Evolutionary conservation across 1,140 invertebrate species (phyloP).

Genomic region (Pinna nobilis): DNA sequence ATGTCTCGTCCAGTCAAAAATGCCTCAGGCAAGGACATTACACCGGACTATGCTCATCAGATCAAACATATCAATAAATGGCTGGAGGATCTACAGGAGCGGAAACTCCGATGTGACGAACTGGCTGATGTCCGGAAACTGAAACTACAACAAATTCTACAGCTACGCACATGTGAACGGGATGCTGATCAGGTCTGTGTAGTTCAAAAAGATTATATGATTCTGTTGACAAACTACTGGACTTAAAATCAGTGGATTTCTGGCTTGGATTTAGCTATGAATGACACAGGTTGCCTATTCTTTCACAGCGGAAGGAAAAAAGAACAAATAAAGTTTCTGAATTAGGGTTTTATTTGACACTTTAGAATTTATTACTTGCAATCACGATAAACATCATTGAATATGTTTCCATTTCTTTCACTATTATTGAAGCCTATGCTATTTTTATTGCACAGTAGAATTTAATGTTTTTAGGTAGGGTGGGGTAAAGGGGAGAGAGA

Average conservation of each 20-base stretch:
- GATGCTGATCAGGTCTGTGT: constrained; percentile 81
- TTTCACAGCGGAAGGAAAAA: no score
- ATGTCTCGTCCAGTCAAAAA: constrained; percentile 88
- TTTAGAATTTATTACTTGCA: no score
- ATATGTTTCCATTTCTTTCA: no score
- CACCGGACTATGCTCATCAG: constrained; percentile 83
- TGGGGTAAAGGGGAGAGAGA: no score
- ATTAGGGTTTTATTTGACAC: no score
- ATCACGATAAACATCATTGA: no score
- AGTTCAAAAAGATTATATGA: not conserved
- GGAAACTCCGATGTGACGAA: constrained; percentile 72
- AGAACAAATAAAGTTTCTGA: no score
- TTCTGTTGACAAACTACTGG: not conserved
- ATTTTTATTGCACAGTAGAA: no score
- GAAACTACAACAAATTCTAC: constrained; percentile 83
- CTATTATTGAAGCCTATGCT: no score
- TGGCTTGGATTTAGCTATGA: no score
- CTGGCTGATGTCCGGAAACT: constrained; percentile 82
- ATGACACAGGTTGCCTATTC: no score
- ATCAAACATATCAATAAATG: constrained; percentile 83
- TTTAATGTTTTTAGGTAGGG: no score
- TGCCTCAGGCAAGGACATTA: constrained; percentile 83
- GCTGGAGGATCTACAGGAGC: constrained; percentile 76
- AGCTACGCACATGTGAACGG: constrained; percentile 84
- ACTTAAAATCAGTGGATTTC: not conserved